Conservation (phyloP, 2,888 invertebrate genomes). For the Tyria jacobaeae region DNA sequence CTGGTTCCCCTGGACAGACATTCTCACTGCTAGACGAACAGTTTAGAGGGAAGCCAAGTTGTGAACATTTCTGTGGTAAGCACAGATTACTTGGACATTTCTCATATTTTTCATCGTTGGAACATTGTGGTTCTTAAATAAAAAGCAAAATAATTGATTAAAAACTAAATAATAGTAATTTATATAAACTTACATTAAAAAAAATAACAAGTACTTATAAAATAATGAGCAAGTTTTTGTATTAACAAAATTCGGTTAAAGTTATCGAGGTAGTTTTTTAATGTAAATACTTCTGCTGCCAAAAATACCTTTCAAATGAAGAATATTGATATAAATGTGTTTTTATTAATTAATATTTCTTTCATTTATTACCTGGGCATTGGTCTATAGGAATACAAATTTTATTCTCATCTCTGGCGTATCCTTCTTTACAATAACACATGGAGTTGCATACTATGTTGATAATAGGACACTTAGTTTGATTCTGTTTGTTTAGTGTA, state of each 20-base stretch:
- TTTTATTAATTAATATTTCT: background rate
- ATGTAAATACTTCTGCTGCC: no score
- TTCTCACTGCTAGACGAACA: conserved; percentile 12
- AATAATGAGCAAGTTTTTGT: no score
- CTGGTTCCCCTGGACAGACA: conserved; percentile 20
- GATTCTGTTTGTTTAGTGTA: conserved; percentile 50
- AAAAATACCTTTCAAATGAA: no score
- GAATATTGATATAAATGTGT: no score
- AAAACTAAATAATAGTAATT: no score
- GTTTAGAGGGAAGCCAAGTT: conserved; percentile 24
- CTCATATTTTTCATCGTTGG: conserved; percentile 24
- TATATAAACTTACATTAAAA: no score
- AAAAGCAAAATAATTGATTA: background rate
- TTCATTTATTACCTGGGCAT: conserved; percentile 48
- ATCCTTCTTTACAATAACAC: conserved; percentile 63
- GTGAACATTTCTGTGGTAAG: conserved; percentile 19
- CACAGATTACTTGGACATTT: conserved; percentile 24
- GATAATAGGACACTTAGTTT: conserved; percentile 55
- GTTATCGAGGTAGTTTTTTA: no score
- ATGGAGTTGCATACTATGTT: conserved; percentile 53
- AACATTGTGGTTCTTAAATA: conserved; percentile 22
- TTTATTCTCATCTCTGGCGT: conserved; percentile 51
- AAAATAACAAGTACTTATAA: no score
- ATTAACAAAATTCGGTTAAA: no score
- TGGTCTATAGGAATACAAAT: conserved; percentile 51